Evolutionary conservation across 2,797 vertebrate species (phyloP).

Genomic region (Lutjanus campechanus): DNA sequence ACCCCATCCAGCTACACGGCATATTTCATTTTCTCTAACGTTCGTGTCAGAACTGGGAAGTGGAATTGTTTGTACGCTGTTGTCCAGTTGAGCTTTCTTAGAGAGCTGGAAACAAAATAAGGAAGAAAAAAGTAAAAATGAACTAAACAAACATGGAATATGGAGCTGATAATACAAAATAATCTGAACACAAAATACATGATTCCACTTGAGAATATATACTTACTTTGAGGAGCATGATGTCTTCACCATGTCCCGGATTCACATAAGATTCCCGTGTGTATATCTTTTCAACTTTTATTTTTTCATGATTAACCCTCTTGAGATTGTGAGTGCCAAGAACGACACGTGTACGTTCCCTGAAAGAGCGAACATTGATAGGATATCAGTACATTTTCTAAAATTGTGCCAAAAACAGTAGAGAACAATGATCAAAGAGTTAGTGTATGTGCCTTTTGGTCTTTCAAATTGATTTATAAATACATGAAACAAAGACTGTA

Average conservation of each 20-base stretch:
- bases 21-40: not conserved
- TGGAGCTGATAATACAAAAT: too few relatives aligned
- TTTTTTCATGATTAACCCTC: accelerated
- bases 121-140: not conserved
- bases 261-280: accelerated
- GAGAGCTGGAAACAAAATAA: conserved; percentile 46
- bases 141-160: too few relatives aligned
- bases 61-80: not conserved
- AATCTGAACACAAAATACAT: too few relatives aligned
- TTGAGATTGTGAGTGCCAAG: conserved; percentile 38
- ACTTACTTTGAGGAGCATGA: conserved; percentile 68
- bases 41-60: not conserved
- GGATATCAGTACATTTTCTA: too few relatives aligned
- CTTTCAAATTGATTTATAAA: too few relatives aligned
- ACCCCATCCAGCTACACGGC: conserved; percentile 65
- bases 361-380: not conserved
- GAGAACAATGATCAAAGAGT: too few relatives aligned
- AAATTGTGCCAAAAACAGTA: too few relatives aligned
- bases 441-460: too few relatives aligned
- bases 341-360: not conserved
- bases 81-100: not conserved
- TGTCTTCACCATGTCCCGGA: not conserved
- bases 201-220: too few relatives aligned
- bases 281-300: not conserved
- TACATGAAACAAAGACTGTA: too few relatives aligned